Conservation (phyloP, 30 jellyfish, hydroid and myxozoan genomes). For the Turritopsis rubra region DNA sequence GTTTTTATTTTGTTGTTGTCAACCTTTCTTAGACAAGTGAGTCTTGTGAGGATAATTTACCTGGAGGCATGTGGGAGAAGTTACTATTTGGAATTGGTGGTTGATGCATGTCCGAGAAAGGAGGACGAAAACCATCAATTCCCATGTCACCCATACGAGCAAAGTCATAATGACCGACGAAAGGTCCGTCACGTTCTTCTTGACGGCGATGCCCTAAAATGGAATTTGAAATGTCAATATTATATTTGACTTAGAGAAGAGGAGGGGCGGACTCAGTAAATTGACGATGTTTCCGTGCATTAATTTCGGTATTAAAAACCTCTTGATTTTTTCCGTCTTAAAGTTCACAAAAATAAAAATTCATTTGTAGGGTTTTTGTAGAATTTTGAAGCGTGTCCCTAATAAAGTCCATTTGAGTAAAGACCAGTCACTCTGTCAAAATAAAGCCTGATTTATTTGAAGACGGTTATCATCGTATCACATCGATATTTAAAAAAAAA, state of each 20-base stretch:
- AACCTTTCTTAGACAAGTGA: background rate
- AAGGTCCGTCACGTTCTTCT: constrained; percentile 87
- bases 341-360: too few species aligned
- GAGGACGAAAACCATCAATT: constrained; percentile 92
- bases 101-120: constrained; percentile 89
- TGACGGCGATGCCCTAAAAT: constrained; percentile 86
- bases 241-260: background rate
- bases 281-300: background rate
- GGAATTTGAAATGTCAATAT: too few species aligned
- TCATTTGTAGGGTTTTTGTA: too few species aligned
- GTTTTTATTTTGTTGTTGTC: too few species aligned
- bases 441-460: too few species aligned
- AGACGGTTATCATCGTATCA: background rate
- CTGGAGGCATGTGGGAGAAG: constrained; percentile 89
- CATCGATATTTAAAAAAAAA: background rate
- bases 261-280: background rate
- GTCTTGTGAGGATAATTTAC: constrained; percentile 46
- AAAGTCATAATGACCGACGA: constrained; percentile 93
- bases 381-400: too few species aligned
- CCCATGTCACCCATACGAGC: constrained; percentile 96
- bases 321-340: too few species aligned
- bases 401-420: too few species aligned
- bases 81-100: constrained; percentile 75
- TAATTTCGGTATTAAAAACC: too few species aligned
- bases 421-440: too few species aligned